Evolutionary conservation across 2,113 vertebrate species (phyloP).

Genomic region (Suricata suricatta): DNA sequence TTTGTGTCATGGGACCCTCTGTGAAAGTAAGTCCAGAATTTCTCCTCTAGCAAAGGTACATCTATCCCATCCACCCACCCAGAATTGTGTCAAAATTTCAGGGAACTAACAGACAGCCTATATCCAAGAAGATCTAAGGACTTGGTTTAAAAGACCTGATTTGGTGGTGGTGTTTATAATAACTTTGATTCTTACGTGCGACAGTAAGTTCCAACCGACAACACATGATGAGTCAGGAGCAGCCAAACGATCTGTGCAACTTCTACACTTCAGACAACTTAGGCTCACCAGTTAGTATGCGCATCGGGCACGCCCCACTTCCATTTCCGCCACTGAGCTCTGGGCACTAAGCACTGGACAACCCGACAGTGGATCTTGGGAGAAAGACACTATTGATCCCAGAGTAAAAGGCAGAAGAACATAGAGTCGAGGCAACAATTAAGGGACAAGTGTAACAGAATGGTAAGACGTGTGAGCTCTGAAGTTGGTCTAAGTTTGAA

Average conservation of each 20-base stretch:
- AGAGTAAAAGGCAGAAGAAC: background rate
- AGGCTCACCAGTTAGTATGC: background rate
- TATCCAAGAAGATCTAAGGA: background rate
- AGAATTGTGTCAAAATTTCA: background rate
- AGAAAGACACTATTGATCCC: background rate
- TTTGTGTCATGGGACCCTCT: background rate
- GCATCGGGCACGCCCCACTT: background rate
- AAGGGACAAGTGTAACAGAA: background rate
- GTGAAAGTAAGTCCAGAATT: background rate
- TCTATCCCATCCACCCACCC: background rate
- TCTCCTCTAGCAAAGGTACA: background rate
- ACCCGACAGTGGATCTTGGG: background rate
- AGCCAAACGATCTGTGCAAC: background rate
- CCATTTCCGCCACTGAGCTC: background rate
- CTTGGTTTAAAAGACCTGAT: background rate
- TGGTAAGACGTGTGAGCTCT: background rate
- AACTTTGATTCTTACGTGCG: background rate
- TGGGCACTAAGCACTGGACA: background rate
- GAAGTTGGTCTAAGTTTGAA: background rate
- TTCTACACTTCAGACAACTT: background rate
- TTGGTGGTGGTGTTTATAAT: background rate
- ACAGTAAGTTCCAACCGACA: background rate
- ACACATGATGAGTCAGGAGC: background rate
- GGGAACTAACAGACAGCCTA: background rate
- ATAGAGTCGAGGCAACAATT: background rate